These are phyloP conservation scores for Astyanax mexicanus DNA, from an alignment of 2,797 vertebrate genomes.

Conservation along the genomic window DNA sequence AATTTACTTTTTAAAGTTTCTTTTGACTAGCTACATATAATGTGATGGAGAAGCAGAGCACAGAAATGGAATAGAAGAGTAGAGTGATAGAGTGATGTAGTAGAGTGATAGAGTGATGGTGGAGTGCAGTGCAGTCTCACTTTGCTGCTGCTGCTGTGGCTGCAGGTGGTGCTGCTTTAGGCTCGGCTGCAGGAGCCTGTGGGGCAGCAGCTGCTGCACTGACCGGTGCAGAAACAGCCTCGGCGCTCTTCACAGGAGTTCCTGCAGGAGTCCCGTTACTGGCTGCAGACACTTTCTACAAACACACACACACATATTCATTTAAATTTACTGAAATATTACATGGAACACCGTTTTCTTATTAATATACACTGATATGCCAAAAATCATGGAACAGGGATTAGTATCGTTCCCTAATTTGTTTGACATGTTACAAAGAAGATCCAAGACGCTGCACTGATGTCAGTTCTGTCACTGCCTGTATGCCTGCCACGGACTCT, in stretches of 20 bases:
- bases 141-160: slow-evolving; percentile 73
- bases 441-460: too few relatives aligned
- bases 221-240: slow-evolving; percentile 77
- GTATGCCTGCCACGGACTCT: too few relatives aligned
- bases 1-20: too few relatives aligned
- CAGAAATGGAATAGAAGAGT: background rate
- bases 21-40: too few relatives aligned
- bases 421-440: too few relatives aligned
- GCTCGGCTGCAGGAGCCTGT: slow-evolving; percentile 82
- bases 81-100: background rate
- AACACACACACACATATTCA: background rate
- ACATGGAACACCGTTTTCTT: too few relatives aligned
- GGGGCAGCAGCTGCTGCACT: slow-evolving; percentile 77
- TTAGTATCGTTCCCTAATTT: too few relatives aligned
- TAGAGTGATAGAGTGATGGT: background rate
- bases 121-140: slow-evolving; percentile 72
- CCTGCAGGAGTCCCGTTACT: slow-evolving; percentile 89
- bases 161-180: slow-evolving; percentile 72
- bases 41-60: background rate
- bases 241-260: slow-evolving; percentile 84
- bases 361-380: too few relatives aligned
- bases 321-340: too few relatives aligned
- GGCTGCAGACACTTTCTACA: slow-evolving; percentile 85
- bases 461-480: too few relatives aligned
- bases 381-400: too few relatives aligned